Base-by-base conservation (phyloP, 2,888 invertebrate species). In the Xylota sylvarum region DNA sequence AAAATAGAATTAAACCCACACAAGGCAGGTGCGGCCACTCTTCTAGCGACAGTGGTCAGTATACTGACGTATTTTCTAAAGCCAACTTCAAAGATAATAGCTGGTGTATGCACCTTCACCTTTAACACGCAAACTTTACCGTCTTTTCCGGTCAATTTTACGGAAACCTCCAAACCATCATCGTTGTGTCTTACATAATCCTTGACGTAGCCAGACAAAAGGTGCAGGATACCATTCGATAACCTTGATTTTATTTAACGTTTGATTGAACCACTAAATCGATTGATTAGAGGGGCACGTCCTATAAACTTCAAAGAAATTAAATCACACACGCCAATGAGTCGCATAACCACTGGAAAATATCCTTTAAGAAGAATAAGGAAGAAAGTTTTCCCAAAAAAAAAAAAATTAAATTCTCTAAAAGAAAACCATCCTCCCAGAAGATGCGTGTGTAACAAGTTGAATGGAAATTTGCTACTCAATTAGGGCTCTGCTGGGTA, bases 401-500 rank as follows among this genome's bases (percentile, higher is more conserved):
- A 4, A 43, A 1, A 4, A 43, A 43, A 10, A 37, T 35, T 30
- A 7, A 32, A 35, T 35, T 35, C 9, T 35, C 9, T 10, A 1
- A 10, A 10, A 35, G 2, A 2, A 4, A 43, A 1, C 43, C 2
- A 23, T 10, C 14, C 1, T 5, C 14, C 10, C 4, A 14, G n/a
- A 14, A 6, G 5, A 14, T 14, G 14, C 14, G 43, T 5, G 43
- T 43, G 43, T 43, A 43, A 43, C 43, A 43, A 43, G 43, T 43
- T 43, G 6, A 5, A 43, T 5, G 43, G 23, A 43, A 43, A 14
- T 43, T 43, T 43, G 67, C 58, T 50, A 58, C 30, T 56, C 58
- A 35, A 35, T 35, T 35, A 35, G 65, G 65, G 50, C 32, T 67
- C 58, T 19, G 64, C n/a, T 12, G 17, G 14, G 30, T 64, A 80